Conservation (phyloP, 2,797 vertebrate genomes). For the Rhabdomys pumilio region DNA sequence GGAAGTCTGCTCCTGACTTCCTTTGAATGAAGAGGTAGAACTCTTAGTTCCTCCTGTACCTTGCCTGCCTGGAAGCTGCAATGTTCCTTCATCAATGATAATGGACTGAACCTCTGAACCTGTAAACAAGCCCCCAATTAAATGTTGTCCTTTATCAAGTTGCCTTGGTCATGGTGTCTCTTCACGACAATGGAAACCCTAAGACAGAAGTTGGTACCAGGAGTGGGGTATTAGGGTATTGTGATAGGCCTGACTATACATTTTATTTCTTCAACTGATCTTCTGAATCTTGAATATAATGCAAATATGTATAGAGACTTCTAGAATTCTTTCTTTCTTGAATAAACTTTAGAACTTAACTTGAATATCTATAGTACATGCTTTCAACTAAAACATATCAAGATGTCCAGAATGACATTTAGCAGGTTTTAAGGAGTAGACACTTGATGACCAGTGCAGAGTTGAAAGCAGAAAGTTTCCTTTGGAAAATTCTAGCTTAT, state of each 20-base stretch:
- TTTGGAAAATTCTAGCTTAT: not conserved
- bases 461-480: not conserved
- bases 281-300: conserved; percentile 20
- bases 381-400: not conserved
- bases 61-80: not conserved
- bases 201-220: not conserved
- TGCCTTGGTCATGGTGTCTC: not conserved
- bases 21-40: too few relatives aligned
- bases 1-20: not conserved
- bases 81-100: not conserved
- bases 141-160: not conserved
- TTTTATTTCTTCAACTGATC: not conserved
- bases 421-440: not conserved
- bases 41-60: not conserved
- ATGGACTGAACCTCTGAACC: not conserved
- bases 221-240: not conserved
- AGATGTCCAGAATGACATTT: not conserved
- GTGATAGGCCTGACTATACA: not conserved
- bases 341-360: conserved; percentile 11
- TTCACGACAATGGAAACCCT: not conserved
- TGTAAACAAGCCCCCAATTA: not conserved
- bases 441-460: conserved; percentile 9
- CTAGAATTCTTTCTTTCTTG: not conserved
- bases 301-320: not conserved
- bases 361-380: not conserved